Conservation (phyloP, 2,888 invertebrate species). For the Orchestes rusci region DNA sequence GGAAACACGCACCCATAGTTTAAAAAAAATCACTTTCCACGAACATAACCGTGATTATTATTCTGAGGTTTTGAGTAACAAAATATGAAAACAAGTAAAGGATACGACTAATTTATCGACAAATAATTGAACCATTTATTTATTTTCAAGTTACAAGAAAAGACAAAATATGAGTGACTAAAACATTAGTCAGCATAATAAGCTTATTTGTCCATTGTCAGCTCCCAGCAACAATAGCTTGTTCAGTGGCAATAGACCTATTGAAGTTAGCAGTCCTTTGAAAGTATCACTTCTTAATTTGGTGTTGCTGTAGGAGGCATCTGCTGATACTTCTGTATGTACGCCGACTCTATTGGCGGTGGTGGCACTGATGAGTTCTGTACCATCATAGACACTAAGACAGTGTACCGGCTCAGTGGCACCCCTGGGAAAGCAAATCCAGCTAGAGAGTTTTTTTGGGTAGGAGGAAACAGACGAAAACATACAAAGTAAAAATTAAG, state of each 20-base stretch:
- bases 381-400: slow-evolving; percentile 62
- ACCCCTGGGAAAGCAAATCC: slow-evolving; percentile 56
- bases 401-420: slow-evolving; percentile 91
- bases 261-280: slow-evolving; percentile 83
- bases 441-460: too few relatives aligned
- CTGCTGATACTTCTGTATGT: slow-evolving; percentile 63
- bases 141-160: too few relatives aligned
- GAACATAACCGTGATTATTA: too few relatives aligned
- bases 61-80: too few relatives aligned
- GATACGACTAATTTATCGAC: too few relatives aligned
- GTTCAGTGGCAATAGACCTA: slow-evolving; percentile 86
- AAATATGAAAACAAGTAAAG: too few relatives aligned
- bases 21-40: too few relatives aligned
- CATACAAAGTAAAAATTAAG: slow-evolving; percentile 10
- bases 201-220: slow-evolving; percentile 79
- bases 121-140: too few relatives aligned
- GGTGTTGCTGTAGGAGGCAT: slow-evolving; percentile 74
- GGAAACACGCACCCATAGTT: too few relatives aligned
- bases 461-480: slow-evolving; percentile 14
- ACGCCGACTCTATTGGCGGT: slow-evolving; percentile 90
- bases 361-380: slow-evolving; percentile 82
- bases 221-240: slow-evolving; percentile 83
- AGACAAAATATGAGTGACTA: too few relatives aligned
- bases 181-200: slow-evolving; percentile 64
- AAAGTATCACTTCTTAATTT: slow-evolving; percentile 84